These are phyloP conservation scores for Philopedon plagiatum DNA, from an alignment of 2,888 invertebrate species.

Conservation along the genomic window DNA sequence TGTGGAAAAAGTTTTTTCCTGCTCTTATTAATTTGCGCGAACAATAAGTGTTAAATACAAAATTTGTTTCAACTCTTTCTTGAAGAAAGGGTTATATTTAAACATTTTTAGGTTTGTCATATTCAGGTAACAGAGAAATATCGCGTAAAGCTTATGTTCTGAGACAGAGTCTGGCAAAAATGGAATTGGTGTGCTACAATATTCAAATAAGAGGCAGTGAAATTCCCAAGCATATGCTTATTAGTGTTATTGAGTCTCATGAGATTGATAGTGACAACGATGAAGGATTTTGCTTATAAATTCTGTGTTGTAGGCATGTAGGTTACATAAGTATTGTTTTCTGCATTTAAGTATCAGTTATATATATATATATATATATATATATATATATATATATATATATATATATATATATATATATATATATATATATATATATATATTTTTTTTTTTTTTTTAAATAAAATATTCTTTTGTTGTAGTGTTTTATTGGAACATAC, in stretches of 20 bases:
- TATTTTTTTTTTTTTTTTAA: neutral
- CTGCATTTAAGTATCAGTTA: neutral
- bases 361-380: neutral
- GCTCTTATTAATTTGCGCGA: no score
- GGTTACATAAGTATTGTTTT: neutral
- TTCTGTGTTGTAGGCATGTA: neutral
- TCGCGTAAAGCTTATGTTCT: slow-evolving; percentile 80
- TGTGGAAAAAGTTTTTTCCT: no score
- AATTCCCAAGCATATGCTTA: slow-evolving; percentile 79
- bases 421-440: neutral
- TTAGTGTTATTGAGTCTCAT: slow-evolving; percentile 69
- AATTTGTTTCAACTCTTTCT: no score
- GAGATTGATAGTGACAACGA: slow-evolving; percentile 62
- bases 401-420: neutral
- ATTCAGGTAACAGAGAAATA: slow-evolving; percentile 74
- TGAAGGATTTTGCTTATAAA: slow-evolving; percentile 61
- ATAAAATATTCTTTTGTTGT: neutral
- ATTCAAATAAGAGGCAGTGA: slow-evolving; percentile 73
- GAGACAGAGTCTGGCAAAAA: slow-evolving; percentile 83
- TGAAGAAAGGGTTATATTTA: neutral
- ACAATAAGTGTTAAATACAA: no score
- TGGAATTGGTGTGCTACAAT: slow-evolving; percentile 75
- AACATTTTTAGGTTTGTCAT: slow-evolving; percentile 67
- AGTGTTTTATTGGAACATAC: slow-evolving; percentile 1
- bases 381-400: neutral